A percentile compares a stretch with the other conserved stretches of the same genome.
phyloP scores from a whole-genome alignment of 1,140 invertebrate species.

The Drosophila trapezifrons region DNA sequence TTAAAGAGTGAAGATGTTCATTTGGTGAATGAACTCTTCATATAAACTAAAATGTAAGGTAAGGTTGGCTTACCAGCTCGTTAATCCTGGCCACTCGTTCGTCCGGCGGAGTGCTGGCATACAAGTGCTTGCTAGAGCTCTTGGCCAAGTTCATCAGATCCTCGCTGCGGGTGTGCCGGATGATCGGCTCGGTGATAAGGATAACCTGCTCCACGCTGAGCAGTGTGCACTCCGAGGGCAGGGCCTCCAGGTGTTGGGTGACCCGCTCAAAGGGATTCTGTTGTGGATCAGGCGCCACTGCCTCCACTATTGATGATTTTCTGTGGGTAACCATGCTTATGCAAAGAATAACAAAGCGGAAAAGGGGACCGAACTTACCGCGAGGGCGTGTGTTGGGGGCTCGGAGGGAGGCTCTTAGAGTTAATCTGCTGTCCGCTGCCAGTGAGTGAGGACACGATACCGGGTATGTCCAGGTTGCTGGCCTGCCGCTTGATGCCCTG shows the following conservation, averaged over 20 bases:
- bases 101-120: slow-evolving; percentile 85
- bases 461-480: slow-evolving; percentile 85
- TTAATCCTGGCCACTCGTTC: slow-evolving; percentile 88
- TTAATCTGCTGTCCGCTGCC: slow-evolving; percentile 57
- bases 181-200: slow-evolving; percentile 73
- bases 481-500: slow-evolving; percentile 85
- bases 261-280: slow-evolving; percentile 74
- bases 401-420: slow-evolving; percentile 88
- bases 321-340: slow-evolving; percentile 21
- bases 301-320: slow-evolving; percentile 74
- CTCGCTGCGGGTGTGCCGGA: slow-evolving; percentile 84
- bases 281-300: slow-evolving; percentile 11
- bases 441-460: slow-evolving; percentile 82
- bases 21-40: too few relatives aligned
- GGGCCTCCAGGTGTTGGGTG: slow-evolving; percentile 71
- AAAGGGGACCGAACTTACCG: slow-evolving; percentile 41
- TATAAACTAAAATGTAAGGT: too few relatives aligned
- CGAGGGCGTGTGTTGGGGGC: slow-evolving; percentile 87
- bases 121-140: slow-evolving; percentile 89
- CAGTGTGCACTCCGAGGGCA: slow-evolving; percentile 57
- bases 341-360: background rate
- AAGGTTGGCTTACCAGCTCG: slow-evolving; percentile 85
- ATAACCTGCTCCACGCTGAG: slow-evolving; percentile 73
- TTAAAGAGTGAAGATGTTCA: too few relatives aligned
- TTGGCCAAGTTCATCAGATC: slow-evolving; percentile 91